These are phyloP conservation scores for Rhyacichthys aspro DNA, from an alignment of 2,797 vertebrate genomes.

Conservation along the genomic window DNA sequence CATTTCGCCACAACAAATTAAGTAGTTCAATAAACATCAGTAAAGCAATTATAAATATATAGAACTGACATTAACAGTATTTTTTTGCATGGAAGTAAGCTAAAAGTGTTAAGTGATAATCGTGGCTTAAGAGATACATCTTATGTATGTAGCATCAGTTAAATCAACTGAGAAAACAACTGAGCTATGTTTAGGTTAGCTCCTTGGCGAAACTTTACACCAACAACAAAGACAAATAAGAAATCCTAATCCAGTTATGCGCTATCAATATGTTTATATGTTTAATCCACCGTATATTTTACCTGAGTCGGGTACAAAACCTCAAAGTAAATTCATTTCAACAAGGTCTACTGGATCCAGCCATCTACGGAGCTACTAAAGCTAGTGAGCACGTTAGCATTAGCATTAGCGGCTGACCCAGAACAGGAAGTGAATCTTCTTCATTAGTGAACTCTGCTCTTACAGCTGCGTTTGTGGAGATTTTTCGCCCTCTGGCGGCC, in stretches of 20 bases:
- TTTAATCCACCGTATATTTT: constrained; percentile 45
- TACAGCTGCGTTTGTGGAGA: not conserved
- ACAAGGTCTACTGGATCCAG: constrained; percentile 11
- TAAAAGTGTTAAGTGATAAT: not conserved
- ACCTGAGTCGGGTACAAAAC: not conserved
- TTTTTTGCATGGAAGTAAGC: too few species aligned
- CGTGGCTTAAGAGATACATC: constrained; percentile 1
- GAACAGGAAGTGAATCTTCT: constrained; percentile 49
- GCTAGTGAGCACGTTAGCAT: not conserved
- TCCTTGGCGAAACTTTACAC: not conserved
- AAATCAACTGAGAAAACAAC: constrained; percentile 43
- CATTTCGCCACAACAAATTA: not conserved
- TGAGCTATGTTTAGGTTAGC: constrained; percentile 11
- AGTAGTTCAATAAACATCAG: not conserved
- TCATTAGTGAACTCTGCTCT: not conserved
- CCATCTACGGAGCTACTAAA: constrained; percentile 4
- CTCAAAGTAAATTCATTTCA: constrained; percentile 52
- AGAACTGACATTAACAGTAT: not conserved
- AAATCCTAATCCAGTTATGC: fast-evolving
- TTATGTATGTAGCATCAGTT: not conserved
- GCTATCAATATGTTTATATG: fast-evolving
- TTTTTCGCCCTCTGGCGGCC: constrained; percentile 42
- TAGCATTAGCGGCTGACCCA: constrained; percentile 25
- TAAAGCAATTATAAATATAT: too few species aligned
- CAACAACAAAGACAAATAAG: not conserved